Percentiles rank a stretch among this genome's conserved stretches.
Evolutionary conservation across 2,797 vertebrate species (phyloP).

Genomic region (Parambassis ranga): DNA sequence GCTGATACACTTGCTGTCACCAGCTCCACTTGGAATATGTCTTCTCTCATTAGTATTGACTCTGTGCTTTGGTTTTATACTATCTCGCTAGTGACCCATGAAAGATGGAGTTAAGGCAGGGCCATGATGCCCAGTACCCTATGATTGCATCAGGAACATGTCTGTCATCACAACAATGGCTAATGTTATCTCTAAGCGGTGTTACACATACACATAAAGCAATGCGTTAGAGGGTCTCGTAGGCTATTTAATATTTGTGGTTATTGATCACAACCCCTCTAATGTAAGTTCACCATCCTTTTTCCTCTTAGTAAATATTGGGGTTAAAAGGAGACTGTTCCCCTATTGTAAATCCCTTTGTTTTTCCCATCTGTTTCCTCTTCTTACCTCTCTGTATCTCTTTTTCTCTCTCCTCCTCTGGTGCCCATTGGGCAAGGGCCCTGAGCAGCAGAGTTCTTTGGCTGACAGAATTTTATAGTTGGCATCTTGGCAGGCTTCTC

Average conservation of each 20-base stretch:
- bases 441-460: slow-evolving; percentile 70
- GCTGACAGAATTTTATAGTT: slow-evolving; percentile 76
- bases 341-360: slow-evolving; percentile 67
- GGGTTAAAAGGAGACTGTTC: slow-evolving; percentile 69
- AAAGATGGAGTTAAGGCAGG: slow-evolving; percentile 49
- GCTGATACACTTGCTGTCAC: slow-evolving; percentile 66
- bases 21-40: slow-evolving; percentile 60
- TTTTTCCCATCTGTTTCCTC: slow-evolving; percentile 54
- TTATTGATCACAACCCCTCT: slow-evolving; percentile 70
- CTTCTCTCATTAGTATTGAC: slow-evolving; percentile 70
- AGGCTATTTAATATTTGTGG: slow-evolving; percentile 72
- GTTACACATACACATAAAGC: slow-evolving; percentile 44
- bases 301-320: slow-evolving; percentile 77
- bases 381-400: slow-evolving; percentile 31
- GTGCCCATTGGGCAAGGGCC: slow-evolving; percentile 63
- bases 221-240: slow-evolving; percentile 30
- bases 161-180: slow-evolving; percentile 32
- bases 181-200: slow-evolving; percentile 40
- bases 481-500: slow-evolving; percentile 70
- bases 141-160: slow-evolving; percentile 51
- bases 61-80: slow-evolving; percentile 55
- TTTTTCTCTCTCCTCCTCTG: slow-evolving; percentile 23
- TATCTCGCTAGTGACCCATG: slow-evolving; percentile 55
- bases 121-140: slow-evolving; percentile 49
- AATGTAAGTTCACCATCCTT: slow-evolving; percentile 72